These are phyloP conservation scores for Menidia beryllina DNA, from an alignment of 2,113 vertebrate genomes.

Conservation along the genomic window DNA sequence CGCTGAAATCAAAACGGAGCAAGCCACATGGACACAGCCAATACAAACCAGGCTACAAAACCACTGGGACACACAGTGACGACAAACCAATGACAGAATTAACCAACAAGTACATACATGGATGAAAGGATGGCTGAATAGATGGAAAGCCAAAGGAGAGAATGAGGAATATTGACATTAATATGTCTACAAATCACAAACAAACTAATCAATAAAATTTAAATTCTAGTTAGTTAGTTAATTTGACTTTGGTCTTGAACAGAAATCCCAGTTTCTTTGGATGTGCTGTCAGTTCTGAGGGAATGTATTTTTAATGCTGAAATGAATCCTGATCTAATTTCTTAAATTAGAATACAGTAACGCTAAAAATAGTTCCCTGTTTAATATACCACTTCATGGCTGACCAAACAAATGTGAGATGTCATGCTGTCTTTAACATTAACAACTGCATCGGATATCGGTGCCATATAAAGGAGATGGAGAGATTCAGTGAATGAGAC, in stretches of 20 bases:
- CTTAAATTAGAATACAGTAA: slow-evolving; percentile 19
- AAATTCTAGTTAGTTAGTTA: background rate
- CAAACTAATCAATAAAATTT: slow-evolving; percentile 13
- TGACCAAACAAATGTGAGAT: slow-evolving; percentile 68
- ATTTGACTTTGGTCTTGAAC: background rate
- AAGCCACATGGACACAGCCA: slow-evolving; percentile 28
- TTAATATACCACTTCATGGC: slow-evolving; percentile 44
- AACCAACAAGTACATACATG: slow-evolving; percentile 44
- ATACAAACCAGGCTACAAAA: slow-evolving; percentile 42
- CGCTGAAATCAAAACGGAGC: slow-evolving; percentile 14
- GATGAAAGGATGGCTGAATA: slow-evolving; percentile 35
- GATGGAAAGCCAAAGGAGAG: slow-evolving; percentile 70
- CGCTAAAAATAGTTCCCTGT: slow-evolving; percentile 14
- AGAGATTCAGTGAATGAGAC: slow-evolving; percentile 73
- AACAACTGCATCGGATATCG: slow-evolving; percentile 37
- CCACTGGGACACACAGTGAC: slow-evolving; percentile 47
- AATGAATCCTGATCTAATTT: slow-evolving; percentile 13
- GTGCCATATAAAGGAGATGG: slow-evolving; percentile 65
- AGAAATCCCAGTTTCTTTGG: background rate
- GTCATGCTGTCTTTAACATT: slow-evolving; percentile 61
- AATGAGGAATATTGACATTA: slow-evolving; percentile 53
- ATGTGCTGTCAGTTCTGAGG: slow-evolving; percentile 1
- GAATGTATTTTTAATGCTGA: background rate
- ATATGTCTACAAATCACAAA: slow-evolving; percentile 7
- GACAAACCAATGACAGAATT: slow-evolving; percentile 33